Evolutionary conservation across 2,113 vertebrate genomes (phyloP), one percentile per base, ranked within the genome.

Genomic region (Phylloscopus whistleri): DNA sequence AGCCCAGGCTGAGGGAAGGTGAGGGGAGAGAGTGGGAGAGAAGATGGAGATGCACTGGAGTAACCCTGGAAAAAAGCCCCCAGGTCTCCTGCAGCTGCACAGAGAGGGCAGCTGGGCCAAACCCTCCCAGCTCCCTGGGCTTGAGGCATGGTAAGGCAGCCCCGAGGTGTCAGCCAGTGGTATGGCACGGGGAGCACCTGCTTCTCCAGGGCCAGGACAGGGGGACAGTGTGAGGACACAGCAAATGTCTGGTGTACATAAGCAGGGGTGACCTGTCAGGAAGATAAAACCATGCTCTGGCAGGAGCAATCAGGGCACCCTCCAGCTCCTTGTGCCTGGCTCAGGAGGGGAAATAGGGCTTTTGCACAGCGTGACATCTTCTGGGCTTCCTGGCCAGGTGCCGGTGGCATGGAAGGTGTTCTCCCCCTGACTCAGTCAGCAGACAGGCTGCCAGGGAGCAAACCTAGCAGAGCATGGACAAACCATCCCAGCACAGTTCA

Each of bases 151-250:
- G n/a, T 16, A 21, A 64, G 20, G 11, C 17, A 55, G 39, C 43
- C 35, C 35, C 0, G 1, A 64, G 58, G 35, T 10, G 30, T 5
- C 27, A 46, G n/a, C 26, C 58, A 49, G 31, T 0, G 2, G 11
- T 0, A 0, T 0, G 3, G 19, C 12, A 39, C 0, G 2, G 39
- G 28, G n/a, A 58, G 20, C 11, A 19, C 30, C 51, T 21, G 26
- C 37, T 78, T 52, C n/a, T 66, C 15, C 6, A 5, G 30, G 9
- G 11, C 41, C 20, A 19, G 82, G 74, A 30, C 20, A 27, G 49
- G 44, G 7, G 60, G 76, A 16, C 37, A 79, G n/a, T 22, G n/a
- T 0, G 1, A 53, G 83, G 67, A 66, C 37, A 22, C 43, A n/a
- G 53, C 13, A 31, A 18, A 21, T 28, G 19, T 24, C 30, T 37